Evolutionary conservation across 2,113 vertebrate genomes (phyloP).

Genomic region (Nannobrachium achirus): DNA sequence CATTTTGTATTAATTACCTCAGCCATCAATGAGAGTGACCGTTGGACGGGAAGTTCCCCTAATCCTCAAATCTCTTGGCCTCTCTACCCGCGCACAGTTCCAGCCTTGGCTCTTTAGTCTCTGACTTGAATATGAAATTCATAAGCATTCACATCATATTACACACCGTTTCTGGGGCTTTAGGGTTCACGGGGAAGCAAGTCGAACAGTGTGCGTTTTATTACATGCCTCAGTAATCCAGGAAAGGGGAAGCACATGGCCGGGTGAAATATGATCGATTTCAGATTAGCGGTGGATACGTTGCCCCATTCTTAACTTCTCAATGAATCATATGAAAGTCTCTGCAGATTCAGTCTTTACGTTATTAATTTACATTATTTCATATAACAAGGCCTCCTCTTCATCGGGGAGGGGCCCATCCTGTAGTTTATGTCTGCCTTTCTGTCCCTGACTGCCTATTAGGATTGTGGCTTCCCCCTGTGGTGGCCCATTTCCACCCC

Average conservation of each 20-base stretch:
- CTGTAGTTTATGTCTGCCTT: constrained; percentile 49
- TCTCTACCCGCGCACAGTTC: constrained; percentile 19
- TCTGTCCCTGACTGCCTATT: constrained; percentile 69
- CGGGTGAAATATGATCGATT: constrained; percentile 74
- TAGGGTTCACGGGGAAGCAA: constrained; percentile 68
- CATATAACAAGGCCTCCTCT: constrained; percentile 30
- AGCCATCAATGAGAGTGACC: background rate
- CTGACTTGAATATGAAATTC: constrained; percentile 47
- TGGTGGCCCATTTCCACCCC: constrained; percentile 52
- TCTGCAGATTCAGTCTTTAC: constrained; percentile 40
- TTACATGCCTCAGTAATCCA: constrained; percentile 77
- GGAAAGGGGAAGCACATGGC: constrained; percentile 78
- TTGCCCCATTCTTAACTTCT: constrained; percentile 64
- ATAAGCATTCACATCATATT: constrained; percentile 63
- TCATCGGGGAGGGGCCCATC: constrained; percentile 16
- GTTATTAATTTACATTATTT: constrained; percentile 34
- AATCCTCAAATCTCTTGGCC: constrained; percentile 2
- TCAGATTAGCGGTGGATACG: constrained; percentile 74
- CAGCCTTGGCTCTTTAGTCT: constrained; percentile 3
- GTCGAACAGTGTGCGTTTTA: constrained; percentile 77
- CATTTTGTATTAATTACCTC: too few species aligned
- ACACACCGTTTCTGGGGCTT: constrained; percentile 60
- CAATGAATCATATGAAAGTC: constrained; percentile 71
- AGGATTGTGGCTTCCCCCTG: constrained; percentile 62
- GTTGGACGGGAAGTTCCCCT: background rate